phyloP scores from a whole-genome alignment of 2,113 vertebrate genomes.

The Microcebus jonahi region DNA sequence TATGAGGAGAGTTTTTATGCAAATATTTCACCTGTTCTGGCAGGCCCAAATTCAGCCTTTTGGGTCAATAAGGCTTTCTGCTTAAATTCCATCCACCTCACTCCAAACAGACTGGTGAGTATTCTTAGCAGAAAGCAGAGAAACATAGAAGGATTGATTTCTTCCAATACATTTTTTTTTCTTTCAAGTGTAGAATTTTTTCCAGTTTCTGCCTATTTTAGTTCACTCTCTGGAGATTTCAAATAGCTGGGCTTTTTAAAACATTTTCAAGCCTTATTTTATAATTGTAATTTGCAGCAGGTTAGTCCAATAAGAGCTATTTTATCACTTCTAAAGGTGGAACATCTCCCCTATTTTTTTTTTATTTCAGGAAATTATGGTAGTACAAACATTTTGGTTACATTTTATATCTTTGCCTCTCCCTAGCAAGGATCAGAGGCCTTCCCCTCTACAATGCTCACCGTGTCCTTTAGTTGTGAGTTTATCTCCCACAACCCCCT shows the following conservation, averaged over 20 bases:
- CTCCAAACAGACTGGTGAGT: neutral
- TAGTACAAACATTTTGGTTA: too few relatives aligned
- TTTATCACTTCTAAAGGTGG: neutral
- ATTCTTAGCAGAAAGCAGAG: neutral
- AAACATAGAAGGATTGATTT: neutral
- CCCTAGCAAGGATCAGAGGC: too few relatives aligned
- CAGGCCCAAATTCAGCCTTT: neutral
- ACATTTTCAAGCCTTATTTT: neutral
- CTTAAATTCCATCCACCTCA: neutral
- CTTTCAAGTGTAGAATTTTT: neutral
- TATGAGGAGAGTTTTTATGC: neutral
- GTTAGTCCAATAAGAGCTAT: neutral
- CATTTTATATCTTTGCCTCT: too few relatives aligned
- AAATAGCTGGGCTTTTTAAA: neutral
- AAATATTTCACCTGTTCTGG: neutral
- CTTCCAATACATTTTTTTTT: neutral
- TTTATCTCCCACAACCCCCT: too few relatives aligned
- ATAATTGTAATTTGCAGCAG: neutral
- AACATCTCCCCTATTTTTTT: neutral
- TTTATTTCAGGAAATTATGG: too few relatives aligned
- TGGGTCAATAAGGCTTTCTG: neutral
- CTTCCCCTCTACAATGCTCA: too few relatives aligned
- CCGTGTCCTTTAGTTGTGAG: too few relatives aligned
- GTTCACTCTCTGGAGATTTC: neutral
- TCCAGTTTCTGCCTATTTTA: neutral